Evolutionary conservation across 2,113 vertebrate species (phyloP).

Genomic region (Myocastor coypus): DNA sequence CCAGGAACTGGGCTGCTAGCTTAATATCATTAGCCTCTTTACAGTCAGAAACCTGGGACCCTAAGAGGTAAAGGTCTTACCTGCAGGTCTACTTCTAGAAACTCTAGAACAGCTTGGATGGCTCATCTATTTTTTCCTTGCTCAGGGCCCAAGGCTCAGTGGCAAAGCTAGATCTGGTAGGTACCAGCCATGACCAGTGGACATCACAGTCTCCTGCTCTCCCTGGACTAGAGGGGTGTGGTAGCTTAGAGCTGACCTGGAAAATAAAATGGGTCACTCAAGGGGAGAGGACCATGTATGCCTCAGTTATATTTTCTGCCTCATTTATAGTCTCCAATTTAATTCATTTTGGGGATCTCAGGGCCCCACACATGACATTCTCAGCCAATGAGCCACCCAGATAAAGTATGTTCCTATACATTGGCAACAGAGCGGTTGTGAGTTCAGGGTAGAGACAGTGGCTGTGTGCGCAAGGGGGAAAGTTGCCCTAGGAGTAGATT

Average conservation of each 20-base stretch:
- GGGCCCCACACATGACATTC: neutral
- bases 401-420: neutral
- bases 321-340: neutral
- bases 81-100: neutral
- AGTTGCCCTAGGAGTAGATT: neutral
- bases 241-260: neutral
- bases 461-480: neutral
- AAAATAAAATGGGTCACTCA: neutral
- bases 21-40: neutral
- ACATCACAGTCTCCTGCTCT: neutral
- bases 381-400: neutral
- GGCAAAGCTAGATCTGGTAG: neutral
- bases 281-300: neutral
- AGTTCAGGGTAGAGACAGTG: neutral
- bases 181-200: neutral
- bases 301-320: neutral
- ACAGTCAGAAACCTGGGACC: neutral
- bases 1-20: neutral
- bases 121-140: no score
- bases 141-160: neutral
- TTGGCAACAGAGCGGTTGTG: neutral
- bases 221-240: neutral
- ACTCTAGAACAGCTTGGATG: neutral
- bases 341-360: neutral
- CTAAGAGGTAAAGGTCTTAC: neutral